Base-by-base conservation (phyloP, 2,113 vertebrate species). In the Pachyramphus minor region DNA sequence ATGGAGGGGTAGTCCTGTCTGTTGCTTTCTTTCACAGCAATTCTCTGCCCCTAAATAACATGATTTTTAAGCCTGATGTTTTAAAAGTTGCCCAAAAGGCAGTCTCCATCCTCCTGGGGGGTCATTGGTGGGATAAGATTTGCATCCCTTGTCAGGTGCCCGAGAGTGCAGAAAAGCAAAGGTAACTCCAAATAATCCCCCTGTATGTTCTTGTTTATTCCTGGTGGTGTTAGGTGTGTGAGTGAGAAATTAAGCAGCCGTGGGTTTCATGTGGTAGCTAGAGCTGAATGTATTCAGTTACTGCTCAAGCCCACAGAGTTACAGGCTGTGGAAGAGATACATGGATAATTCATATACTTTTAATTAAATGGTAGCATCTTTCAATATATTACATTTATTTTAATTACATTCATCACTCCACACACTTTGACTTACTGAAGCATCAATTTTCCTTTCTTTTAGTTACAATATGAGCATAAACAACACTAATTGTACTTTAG, bases 331-430 rank as follows among this genome's bases (percentile, higher is more conserved):
- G 81, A 68, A 94, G 30, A 82, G 45, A 78, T 27, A 42, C 20
- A 87, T 84, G 74, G 53, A 91, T 95, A 93, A 97, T 93, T 94
- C 55, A 89, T 89, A 64, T 5, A 23, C 28, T 93, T 94, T 64
- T 93, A 94, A 96, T 96, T 94, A 95, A 95, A 91, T 1, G 6
- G 58, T 64, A 84, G 25, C 42, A 68, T 92, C 80, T 91, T 68
- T 78, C 45, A 72, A 69, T 93, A 84, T 76, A 89, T 60, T 93
- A 35, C 35, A 60, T 89, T 87, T 87, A 78, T 74, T 53, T 8
- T 52, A 89, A 89, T 91, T 81, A 80, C 27, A 21, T 74, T 92
- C 92, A 90, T 78, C 89, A 87, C 58, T 39, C 74, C 37, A 41
- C 31, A 69, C 11, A 28, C 55, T 71, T 45, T 39, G 60, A 81